phyloP scores from a whole-genome alignment of 2,888 invertebrate genomes.

The Drosophila borborema region DNA sequence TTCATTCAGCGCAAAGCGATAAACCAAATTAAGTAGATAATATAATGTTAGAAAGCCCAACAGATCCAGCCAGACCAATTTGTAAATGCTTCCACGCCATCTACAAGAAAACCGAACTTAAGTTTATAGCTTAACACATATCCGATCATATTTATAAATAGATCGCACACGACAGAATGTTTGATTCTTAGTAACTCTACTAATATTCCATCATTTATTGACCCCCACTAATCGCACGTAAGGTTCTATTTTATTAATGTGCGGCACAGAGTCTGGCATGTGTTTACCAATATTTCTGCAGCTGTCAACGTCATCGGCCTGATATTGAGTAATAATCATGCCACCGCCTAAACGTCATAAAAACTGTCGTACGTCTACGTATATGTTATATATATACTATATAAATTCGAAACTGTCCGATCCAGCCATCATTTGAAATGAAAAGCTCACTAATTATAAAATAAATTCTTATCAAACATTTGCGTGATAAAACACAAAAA shows the following conservation, averaged over 20 bases:
- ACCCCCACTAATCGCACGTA: neutral
- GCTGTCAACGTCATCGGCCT: slow-evolving; percentile 29
- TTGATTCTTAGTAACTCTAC: neutral
- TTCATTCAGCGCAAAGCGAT: slow-evolving; percentile 89
- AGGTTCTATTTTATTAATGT: slow-evolving; percentile 3
- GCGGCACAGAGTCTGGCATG: slow-evolving; percentile 50
- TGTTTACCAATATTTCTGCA: slow-evolving; percentile 21
- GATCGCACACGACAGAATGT: neutral
- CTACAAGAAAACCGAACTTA: slow-evolving; percentile 86
- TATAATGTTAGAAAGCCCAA: slow-evolving; percentile 92
- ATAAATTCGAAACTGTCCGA: slow-evolving; percentile 12
- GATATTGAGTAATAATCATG: slow-evolving; percentile 37
- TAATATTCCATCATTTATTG: slow-evolving; percentile 15
- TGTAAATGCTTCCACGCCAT: slow-evolving; percentile 98
- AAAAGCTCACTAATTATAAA: slow-evolving; percentile 30
- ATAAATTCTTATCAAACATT: slow-evolving; percentile 38
- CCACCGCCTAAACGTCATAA: slow-evolving; percentile 59
- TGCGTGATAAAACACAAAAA: slow-evolving; percentile 19
- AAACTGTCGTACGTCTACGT: slow-evolving; percentile 14
- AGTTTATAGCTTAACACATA: neutral
- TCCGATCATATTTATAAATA: slow-evolving; percentile 37
- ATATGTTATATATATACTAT: slow-evolving; percentile 1
- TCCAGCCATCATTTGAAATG: slow-evolving; percentile 13
- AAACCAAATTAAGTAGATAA: slow-evolving; percentile 91
- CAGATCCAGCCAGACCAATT: slow-evolving; percentile 96